Evolutionary conservation across 1,140 invertebrate genomes (phyloP).

Genomic region (Musca domestica): DNA sequence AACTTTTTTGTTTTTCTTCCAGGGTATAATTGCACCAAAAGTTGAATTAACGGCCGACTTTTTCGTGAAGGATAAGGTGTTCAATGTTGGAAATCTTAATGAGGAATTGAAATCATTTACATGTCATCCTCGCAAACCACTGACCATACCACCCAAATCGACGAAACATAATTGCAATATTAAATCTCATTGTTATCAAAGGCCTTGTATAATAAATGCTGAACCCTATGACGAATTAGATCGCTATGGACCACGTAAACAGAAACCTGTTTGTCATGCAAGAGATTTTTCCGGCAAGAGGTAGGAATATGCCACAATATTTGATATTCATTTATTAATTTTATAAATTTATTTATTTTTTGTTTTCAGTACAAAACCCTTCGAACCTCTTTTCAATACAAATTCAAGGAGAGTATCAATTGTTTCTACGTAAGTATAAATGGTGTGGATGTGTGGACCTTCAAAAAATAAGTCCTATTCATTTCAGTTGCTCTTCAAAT

Average conservation of each 20-base stretch:
- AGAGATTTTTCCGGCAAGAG: background rate
- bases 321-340: no score
- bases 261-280: slow-evolving; percentile 28
- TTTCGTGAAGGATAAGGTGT: slow-evolving; percentile 30
- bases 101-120: background rate
- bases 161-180: background rate
- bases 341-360: no score
- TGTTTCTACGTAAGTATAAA: slow-evolving; percentile 10
- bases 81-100: background rate
- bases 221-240: background rate
- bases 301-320: background rate
- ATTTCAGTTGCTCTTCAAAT: slow-evolving; percentile 8
- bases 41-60: slow-evolving; percentile 41
- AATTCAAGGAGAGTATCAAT: background rate
- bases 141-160: background rate
- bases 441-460: background rate
- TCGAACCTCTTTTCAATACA: background rate
- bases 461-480: no score
- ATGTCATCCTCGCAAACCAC: background rate
- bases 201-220: background rate
- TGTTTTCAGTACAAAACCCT: background rate
- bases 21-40: slow-evolving; percentile 46
- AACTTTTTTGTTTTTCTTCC: no score
- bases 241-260: slow-evolving; percentile 32
- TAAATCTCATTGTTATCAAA: background rate